These are phyloP conservation scores for Anthophora plumipes DNA, from an alignment of 2,888 invertebrate species.

Conservation along the genomic window DNA sequence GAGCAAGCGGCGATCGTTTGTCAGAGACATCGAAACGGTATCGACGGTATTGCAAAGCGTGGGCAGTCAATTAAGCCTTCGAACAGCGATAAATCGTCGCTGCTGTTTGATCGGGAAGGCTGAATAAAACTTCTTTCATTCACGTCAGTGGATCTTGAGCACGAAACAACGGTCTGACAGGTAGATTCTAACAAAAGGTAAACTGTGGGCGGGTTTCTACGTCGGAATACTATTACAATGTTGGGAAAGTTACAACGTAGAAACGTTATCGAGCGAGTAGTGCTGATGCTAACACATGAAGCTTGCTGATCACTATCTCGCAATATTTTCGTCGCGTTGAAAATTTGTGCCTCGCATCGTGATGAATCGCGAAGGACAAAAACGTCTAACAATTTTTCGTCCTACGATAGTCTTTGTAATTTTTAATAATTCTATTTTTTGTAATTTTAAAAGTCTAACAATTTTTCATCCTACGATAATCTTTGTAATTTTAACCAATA, in stretches of 20 bases:
- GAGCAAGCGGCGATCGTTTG: constrained; percentile 38
- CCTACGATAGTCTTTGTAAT: not conserved
- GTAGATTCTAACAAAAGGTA: constrained; percentile 62
- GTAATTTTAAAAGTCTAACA: no score
- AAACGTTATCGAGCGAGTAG: constrained; percentile 14
- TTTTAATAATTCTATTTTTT: not conserved
- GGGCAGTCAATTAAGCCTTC: constrained; percentile 59
- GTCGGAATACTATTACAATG: constrained; percentile 35
- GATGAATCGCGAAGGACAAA: not conserved
- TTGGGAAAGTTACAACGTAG: constrained; percentile 45
- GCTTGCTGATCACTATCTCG: constrained; percentile 8
- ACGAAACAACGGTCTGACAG: constrained; percentile 44
- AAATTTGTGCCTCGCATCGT: not conserved
- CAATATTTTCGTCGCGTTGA: not conserved
- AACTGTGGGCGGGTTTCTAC: constrained; percentile 50
- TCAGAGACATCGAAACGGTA: constrained; percentile 34
- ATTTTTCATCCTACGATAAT: no score
- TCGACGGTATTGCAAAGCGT: constrained; percentile 43
- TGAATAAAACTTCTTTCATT: constrained; percentile 53
- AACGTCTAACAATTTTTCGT: no score
- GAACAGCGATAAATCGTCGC: constrained; percentile 63
- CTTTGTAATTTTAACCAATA: no score
- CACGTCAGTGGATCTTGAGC: constrained; percentile 50
- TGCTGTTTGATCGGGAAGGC: constrained; percentile 28
- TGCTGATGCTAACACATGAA: constrained; percentile 15